phyloP scores from a whole-genome alignment of 2,888 invertebrate genomes.

The Mythimna ferrago region DNA sequence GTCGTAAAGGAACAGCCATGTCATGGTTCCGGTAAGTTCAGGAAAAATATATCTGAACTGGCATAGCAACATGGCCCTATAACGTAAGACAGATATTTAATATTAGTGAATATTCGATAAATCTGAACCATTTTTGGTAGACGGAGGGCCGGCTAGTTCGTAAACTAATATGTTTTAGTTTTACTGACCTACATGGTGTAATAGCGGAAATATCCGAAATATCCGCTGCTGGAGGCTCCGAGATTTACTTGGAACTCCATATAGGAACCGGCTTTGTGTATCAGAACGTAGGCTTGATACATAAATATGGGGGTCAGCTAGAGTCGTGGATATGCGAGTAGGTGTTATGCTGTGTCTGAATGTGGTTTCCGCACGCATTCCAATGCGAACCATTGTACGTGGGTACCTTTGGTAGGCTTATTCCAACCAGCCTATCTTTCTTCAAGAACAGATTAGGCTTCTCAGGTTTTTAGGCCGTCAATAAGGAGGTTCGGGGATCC shows the following conservation, averaged over 20 bases:
- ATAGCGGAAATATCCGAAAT: conserved; percentile 42
- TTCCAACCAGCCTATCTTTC: too few species aligned
- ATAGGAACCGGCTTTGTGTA: background rate
- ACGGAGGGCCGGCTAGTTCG: background rate
- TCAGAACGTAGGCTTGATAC: conserved; percentile 7
- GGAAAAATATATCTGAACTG: background rate
- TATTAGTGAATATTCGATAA: conserved; percentile 3
- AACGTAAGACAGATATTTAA: background rate
- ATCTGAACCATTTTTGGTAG: background rate
- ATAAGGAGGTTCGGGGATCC: too few species aligned
- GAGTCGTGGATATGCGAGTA: too few species aligned
- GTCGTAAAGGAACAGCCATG: background rate
- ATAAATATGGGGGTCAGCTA: background rate
- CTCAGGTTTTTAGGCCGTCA: too few species aligned
- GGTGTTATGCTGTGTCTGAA: background rate
- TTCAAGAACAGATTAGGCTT: too few species aligned
- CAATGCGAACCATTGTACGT: too few species aligned
- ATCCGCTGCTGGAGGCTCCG: conserved; percentile 29
- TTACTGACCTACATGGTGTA: conserved; percentile 33
- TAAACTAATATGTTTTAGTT: conserved; percentile 33
- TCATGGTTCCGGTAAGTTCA: background rate
- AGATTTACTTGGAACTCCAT: conserved; percentile 31
- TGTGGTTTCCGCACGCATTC: too few species aligned
- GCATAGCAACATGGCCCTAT: background rate
- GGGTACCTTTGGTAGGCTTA: too few species aligned